Conservation (phyloP, 2,888 invertebrate genomes). For the Orthonychiurus folsomi region DNA sequence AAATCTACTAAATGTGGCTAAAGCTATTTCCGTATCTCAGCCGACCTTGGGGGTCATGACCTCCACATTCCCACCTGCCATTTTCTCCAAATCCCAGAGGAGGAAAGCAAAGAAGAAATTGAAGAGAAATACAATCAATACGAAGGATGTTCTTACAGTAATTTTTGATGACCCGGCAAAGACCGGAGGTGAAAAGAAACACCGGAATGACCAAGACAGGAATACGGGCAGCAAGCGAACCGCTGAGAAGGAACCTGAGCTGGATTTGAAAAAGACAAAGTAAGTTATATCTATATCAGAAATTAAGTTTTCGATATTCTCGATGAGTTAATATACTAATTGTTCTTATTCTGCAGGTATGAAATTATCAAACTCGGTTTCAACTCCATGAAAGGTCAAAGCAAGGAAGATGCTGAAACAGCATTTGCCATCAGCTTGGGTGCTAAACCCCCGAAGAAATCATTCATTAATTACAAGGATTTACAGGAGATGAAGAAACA, state of each 20-base stretch:
- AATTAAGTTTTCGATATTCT: neutral
- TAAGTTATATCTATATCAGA: neutral
- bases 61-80: too few relatives aligned
- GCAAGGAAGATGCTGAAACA: slow-evolving; percentile 69
- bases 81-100: slow-evolving; percentile 24
- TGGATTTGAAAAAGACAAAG: slow-evolving; percentile 11
- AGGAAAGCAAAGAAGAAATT: slow-evolving; percentile 18
- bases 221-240: too few relatives aligned
- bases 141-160: slow-evolving; percentile 16
- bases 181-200: neutral
- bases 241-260: neutral
- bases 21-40: too few relatives aligned
- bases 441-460: slow-evolving; percentile 65
- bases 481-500: slow-evolving; percentile 53
- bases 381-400: slow-evolving; percentile 59
- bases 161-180: neutral
- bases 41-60: too few relatives aligned
- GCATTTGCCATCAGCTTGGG: slow-evolving; percentile 70
- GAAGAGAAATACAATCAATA: slow-evolving; percentile 10
- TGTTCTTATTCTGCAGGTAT: slow-evolving; percentile 12
- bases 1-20: too few relatives aligned
- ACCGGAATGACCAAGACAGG: neutral
- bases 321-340: neutral
- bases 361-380: slow-evolving; percentile 79
- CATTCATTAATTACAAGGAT: slow-evolving; percentile 63